Conservation (phyloP, 2,888 invertebrate genomes). For the Terebella lapidaria region DNA sequence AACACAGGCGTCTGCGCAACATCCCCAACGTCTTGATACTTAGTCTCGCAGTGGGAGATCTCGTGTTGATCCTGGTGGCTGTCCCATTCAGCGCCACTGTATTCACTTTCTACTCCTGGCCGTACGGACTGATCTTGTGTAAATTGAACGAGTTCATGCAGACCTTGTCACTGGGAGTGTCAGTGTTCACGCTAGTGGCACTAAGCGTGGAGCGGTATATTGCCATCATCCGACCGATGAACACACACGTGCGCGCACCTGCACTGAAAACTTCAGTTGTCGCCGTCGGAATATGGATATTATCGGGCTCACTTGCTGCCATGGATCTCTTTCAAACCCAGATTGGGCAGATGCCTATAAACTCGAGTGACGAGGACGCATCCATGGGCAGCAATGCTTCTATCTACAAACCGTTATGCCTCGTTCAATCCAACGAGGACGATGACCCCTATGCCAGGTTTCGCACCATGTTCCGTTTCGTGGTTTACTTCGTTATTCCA, state of each 20-base stretch:
- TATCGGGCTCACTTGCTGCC: constrained; percentile 71
- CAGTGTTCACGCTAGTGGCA: constrained; percentile 86
- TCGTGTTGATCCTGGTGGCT: constrained; percentile 72
- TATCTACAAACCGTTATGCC: background rate
- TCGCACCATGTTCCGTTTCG: constrained; percentile 53
- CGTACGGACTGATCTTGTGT: constrained; percentile 78
- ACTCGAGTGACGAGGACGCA: constrained; percentile 1
- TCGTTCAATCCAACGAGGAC: constrained; percentile 58
- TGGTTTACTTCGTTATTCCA: constrained; percentile 82
- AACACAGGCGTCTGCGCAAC: constrained; percentile 76
- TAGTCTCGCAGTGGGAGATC: constrained; percentile 76
- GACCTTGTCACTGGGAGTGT: constrained; percentile 85
- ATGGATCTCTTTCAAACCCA: constrained; percentile 54
- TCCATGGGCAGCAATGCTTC: too few species aligned
- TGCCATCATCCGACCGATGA: constrained; percentile 85
- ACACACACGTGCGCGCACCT: constrained; percentile 66
- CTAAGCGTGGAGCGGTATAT: constrained; percentile 84
- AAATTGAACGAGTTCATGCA: constrained; percentile 75
- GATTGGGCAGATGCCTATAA: background rate
- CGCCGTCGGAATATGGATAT: constrained; percentile 59
- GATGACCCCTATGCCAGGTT: constrained; percentile 28
- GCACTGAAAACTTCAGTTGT: constrained; percentile 66
- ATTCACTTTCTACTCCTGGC: constrained; percentile 83
- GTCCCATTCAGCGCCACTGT: constrained; percentile 79
- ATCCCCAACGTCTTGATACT: constrained; percentile 80